Conservation (phyloP, 2,888 invertebrate species). For the Uropetala carovei region DNA sequence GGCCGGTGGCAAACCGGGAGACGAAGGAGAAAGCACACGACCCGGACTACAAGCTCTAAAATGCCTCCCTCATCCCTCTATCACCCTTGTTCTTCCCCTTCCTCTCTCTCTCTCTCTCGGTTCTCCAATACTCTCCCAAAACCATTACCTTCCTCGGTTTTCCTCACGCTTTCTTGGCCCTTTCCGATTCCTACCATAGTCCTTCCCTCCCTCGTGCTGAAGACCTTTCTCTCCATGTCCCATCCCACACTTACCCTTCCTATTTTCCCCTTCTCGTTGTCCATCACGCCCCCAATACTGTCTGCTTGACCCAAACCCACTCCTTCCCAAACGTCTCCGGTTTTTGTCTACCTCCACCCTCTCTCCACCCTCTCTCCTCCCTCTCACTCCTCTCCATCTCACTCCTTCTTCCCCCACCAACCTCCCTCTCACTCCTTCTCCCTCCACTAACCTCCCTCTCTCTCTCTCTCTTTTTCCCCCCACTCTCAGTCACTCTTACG, state of each 20-base stretch:
- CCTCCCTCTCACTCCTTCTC: conserved; percentile 68
- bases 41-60: background rate
- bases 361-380: background rate
- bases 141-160: conserved; percentile 62
- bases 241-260: too few relatives aligned
- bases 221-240: too few relatives aligned
- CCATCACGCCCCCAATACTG: conserved; percentile 65
- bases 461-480: conserved; percentile 66
- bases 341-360: conserved; percentile 24
- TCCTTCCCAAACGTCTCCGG: conserved; percentile 63
- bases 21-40: conserved; percentile 34
- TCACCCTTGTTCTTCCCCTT: conserved; percentile 39
- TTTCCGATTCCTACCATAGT: too few relatives aligned
- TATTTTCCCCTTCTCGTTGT: background rate
- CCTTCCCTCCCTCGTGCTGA: too few relatives aligned
- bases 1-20: conserved; percentile 42
- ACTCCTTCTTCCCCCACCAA: conserved; percentile 21
- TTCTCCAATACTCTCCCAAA: background rate
- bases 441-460: conserved; percentile 53
- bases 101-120: background rate
- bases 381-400: background rate
- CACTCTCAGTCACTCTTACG: too few relatives aligned
- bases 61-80: conserved; percentile 28
- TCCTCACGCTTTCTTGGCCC: background rate
- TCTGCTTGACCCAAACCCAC: conserved; percentile 65